These are phyloP conservation scores for Barbus barbus DNA, from an alignment of 2,113 vertebrate genomes.

Conservation along the genomic window DNA sequence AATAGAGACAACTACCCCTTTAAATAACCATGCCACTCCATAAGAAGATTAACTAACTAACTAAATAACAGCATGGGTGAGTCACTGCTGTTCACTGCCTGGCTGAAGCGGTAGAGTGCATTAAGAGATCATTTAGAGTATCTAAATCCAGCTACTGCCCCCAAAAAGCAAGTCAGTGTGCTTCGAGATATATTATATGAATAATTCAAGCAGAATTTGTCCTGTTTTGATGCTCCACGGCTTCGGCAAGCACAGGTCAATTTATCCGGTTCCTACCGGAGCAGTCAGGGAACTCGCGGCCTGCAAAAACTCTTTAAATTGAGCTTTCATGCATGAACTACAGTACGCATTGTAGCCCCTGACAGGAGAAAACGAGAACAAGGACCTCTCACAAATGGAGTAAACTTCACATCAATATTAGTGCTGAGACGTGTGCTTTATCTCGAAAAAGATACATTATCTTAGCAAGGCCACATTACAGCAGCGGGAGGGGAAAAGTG, in stretches of 20 bases:
- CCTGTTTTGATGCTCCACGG: slow-evolving; percentile 40
- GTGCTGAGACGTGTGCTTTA: slow-evolving; percentile 16
- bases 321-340: slow-evolving; percentile 22
- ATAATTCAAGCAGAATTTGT: slow-evolving; percentile 43
- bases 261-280: slow-evolving; percentile 9
- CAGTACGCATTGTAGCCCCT: slow-evolving; percentile 4
- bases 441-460: slow-evolving; percentile 36
- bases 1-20: not conserved
- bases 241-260: slow-evolving; percentile 28
- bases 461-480: slow-evolving; percentile 21
- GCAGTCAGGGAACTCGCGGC: not conserved
- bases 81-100: not conserved
- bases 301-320: slow-evolving; percentile 18
- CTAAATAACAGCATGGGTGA: not conserved
- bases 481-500: slow-evolving; percentile 13
- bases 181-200: not conserved
- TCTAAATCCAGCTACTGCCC: slow-evolving; percentile 28
- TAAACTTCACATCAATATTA: slow-evolving; percentile 15
- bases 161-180: slow-evolving; percentile 9
- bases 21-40: not conserved
- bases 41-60: not conserved
- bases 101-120: not conserved
- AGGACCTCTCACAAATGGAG: slow-evolving; percentile 25
- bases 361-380: not conserved
- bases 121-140: not conserved